These are phyloP conservation scores for Brachyptera putata DNA, from an alignment of 2,888 invertebrate genomes.

Conservation along the genomic window DNA sequence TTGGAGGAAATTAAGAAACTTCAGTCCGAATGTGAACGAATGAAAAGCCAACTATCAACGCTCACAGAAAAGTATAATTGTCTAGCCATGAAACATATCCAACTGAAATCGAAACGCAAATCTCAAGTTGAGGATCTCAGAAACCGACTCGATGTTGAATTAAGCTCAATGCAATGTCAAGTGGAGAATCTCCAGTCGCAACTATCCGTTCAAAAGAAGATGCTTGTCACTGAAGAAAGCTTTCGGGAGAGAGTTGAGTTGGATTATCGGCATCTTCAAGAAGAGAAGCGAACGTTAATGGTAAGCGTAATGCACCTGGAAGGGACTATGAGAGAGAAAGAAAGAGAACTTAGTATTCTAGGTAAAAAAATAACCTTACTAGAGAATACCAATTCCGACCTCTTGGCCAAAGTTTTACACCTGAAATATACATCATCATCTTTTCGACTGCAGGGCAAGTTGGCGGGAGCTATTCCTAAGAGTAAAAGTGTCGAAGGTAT, in stretches of 20 bases:
- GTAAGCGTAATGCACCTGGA: slow-evolving; percentile 39
- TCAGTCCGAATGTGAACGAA: slow-evolving; percentile 39
- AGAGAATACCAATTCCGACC: slow-evolving; percentile 40
- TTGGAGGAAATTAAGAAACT: slow-evolving; percentile 40
- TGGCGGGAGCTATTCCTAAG: slow-evolving; percentile 26
- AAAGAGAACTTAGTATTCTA: slow-evolving; percentile 38
- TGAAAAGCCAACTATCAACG: slow-evolving; percentile 38
- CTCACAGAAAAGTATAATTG: slow-evolving; percentile 41
- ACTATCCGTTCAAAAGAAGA: slow-evolving; percentile 39
- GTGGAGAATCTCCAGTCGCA: slow-evolving; percentile 40
- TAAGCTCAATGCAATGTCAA: slow-evolving; percentile 37
- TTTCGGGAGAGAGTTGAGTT: slow-evolving; percentile 40
- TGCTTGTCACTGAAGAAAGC: slow-evolving; percentile 40
- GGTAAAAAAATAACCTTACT: slow-evolving; percentile 40
- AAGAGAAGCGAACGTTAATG: slow-evolving; percentile 34
- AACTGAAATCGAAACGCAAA: slow-evolving; percentile 40
- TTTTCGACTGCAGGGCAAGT: not conserved
- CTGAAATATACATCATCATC: slow-evolving; percentile 37
- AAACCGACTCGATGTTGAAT: slow-evolving; percentile 39
- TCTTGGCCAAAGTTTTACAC: slow-evolving; percentile 39
- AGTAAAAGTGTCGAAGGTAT: slow-evolving; percentile 32
- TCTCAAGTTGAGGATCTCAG: slow-evolving; percentile 41
- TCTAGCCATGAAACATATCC: slow-evolving; percentile 40
- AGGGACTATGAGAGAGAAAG: slow-evolving; percentile 38
- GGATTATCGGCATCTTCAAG: slow-evolving; percentile 37